A percentile compares a stretch with the other conserved stretches of the same genome.
phyloP scores from a whole-genome alignment of 1,140 invertebrate genomes.

The Carcinoscorpius rotundicauda region DNA sequence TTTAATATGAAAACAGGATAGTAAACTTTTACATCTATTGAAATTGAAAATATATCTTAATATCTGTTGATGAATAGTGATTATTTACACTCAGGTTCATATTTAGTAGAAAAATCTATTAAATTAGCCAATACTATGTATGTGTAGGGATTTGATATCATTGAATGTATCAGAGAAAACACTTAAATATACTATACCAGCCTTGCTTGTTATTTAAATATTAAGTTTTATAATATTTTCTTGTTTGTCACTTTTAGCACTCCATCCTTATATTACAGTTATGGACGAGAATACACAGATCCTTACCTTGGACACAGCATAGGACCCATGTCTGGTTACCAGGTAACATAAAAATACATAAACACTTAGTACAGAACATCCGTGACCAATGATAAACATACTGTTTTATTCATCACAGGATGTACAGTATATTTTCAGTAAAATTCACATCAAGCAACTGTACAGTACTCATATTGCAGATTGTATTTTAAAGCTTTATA shows the following conservation, averaged over 20 bases:
- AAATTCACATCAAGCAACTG: neutral
- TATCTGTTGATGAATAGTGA: too few relatives aligned
- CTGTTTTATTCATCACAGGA: neutral
- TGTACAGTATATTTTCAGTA: neutral
- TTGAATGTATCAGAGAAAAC: too few relatives aligned
- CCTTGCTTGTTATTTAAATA: too few relatives aligned
- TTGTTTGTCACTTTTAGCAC: constrained; percentile 20
- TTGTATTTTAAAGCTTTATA: neutral
- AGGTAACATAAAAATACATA: constrained; percentile 46
- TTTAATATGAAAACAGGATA: too few relatives aligned
- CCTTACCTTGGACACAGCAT: constrained; percentile 91
- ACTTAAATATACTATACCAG: too few relatives aligned
- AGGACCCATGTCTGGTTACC: constrained; percentile 88
- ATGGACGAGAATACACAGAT: constrained; percentile 83
- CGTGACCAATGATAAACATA: neutral
- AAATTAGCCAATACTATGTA: too few relatives aligned
- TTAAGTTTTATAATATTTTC: constrained; percentile 7
- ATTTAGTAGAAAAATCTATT: too few relatives aligned
- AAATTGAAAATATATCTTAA: too few relatives aligned
- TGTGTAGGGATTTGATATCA: too few relatives aligned
- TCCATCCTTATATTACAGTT: constrained; percentile 42
- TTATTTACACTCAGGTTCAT: too few relatives aligned
- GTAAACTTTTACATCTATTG: too few relatives aligned
- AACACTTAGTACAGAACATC: constrained; percentile 29
- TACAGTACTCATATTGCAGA: neutral